Evolutionary conservation across 2,113 vertebrate genomes (phyloP), one percentile per base, ranked within the genome.

Genomic region (Oryzias celebensis): DNA sequence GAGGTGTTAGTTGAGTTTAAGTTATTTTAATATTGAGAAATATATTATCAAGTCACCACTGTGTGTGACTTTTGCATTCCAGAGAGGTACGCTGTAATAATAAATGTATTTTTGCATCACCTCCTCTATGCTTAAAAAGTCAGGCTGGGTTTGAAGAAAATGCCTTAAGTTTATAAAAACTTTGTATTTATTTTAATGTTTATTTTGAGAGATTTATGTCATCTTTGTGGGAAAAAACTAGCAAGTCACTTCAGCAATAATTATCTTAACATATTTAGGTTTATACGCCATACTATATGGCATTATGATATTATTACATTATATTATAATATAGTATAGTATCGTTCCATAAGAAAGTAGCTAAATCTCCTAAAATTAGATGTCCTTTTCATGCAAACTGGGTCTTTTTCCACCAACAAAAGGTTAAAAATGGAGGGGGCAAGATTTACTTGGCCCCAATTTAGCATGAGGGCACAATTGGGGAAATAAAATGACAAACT

Each of bases 21-120:
- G 43, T 43, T 47, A 43, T 16, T 63, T 64, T 74, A 68, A 60
- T 75, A 72, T 69, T 60, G 52, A 58, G 31, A 59, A 28, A 46
- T 18, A 46, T 15, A 36, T 36, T 36, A 36, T 2, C 12, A 48
- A 18, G n/a, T 20, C n/a, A 48, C n/a, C 20, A 42, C 31, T 8
- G 56, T 20, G n/a, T 22, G 54, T 10, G 0, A 58, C 47, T 36
- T 36, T 7, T 57, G 70, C 50, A 28, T 58, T 58, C 45, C 46
- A 36, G 23, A 15, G 20, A 71, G 44, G 24, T 62, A 48, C n/a
- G 12, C 47, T 48, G 10, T 20, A 18, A 18, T n/a, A 47, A 14
- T 7, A 13, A 16, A 6, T 49, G 60, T 47, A 4, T 46, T 45
- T 42, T 63, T 31, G 42, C 3, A 18, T 13, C 5, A 31, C 18